Base-by-base conservation (phyloP, 2,797 vertebrate species). In the Oreonectes daqikongensis region DNA sequence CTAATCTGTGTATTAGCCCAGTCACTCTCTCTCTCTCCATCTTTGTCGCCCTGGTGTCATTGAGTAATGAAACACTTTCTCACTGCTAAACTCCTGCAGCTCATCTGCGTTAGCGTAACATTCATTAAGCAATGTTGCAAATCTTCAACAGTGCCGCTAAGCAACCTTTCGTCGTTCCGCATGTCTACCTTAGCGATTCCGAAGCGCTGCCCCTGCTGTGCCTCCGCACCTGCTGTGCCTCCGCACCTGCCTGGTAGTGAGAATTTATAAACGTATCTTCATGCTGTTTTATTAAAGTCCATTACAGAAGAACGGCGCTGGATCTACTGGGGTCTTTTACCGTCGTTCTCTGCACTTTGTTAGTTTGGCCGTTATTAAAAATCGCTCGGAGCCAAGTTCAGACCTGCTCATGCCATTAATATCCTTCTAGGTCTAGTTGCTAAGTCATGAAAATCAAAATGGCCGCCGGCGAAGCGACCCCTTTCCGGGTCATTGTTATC, bases 251-350 rank as follows among this genome's bases (percentile, higher is more conserved):
- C 48, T 20, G 2, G 61, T 67, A 60, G 40, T 53, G 35, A 59
- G 66, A 59, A 78, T 84, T 80, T 80, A 82, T 60, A 72, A 75
- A 57, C 28, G 28, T 38, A 50, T 46, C 78, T 69, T 72, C 52
- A 67, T 42, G 61, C 46, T 67, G 70, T 81, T 85, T 81, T 77
- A 70, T 79, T 83, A 52, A 74, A 79, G 68, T 59, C 66, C 48
- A 82, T 85, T 83, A 82, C 80, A 79, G 50, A 9, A 18, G 70
- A 63, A 53, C 85, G 79, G 84, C 85, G 88, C 84, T 86, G 87
- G 89, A 87, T 88, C 88, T 90, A 87, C 86, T 86, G 88, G 89
- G 91, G 91, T 92, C 90, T 91, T 91, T 92, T 89, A 52, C 17
- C 8, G 20, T 40, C 88, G 82, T 87, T 89, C 87, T 87, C 86